These are phyloP conservation scores for Percopsis transmontana DNA, from an alignment of 2,113 vertebrate genomes.

Conservation along the genomic window DNA sequence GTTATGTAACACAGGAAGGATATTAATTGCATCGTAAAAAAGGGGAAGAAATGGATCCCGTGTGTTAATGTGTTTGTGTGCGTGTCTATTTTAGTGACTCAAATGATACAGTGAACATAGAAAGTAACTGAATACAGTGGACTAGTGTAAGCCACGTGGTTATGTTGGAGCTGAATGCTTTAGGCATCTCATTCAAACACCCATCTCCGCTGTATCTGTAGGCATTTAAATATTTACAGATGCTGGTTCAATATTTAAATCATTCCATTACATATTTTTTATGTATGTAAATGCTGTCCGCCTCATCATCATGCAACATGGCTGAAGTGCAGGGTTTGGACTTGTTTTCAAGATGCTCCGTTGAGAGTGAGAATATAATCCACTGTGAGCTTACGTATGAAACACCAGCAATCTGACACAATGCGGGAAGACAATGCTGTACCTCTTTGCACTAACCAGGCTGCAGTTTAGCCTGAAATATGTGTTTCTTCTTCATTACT, in stretches of 20 bases:
- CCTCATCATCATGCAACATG: not conserved
- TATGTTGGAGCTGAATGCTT: not conserved
- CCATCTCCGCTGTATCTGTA: not conserved
- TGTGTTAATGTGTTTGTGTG: slow-evolving; percentile 17
- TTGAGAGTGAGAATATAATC: not conserved
- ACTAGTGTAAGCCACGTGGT: not conserved
- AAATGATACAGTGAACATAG: not conserved
- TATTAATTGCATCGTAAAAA: slow-evolving; percentile 31
- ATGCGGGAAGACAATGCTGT: not conserved
- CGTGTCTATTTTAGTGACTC: not conserved
- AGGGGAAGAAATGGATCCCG: not conserved
- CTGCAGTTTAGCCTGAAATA: not conserved
- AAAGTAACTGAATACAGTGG: slow-evolving; percentile 7
- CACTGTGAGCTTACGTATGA: not conserved
- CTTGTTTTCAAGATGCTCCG: not conserved
- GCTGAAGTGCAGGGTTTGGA: not conserved
- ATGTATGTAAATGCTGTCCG: not conserved
- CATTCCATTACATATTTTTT: not conserved
- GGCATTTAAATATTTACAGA: too few species aligned
- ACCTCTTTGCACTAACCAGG: not conserved
- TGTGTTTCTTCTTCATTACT: not conserved
- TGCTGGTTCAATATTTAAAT: too few species aligned
- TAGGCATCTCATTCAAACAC: not conserved
- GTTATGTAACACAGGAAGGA: slow-evolving; percentile 2
- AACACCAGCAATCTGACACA: not conserved